Evolutionary conservation across 1,140 invertebrate genomes (phyloP).

Genomic region (Heliothis subflexa): DNA sequence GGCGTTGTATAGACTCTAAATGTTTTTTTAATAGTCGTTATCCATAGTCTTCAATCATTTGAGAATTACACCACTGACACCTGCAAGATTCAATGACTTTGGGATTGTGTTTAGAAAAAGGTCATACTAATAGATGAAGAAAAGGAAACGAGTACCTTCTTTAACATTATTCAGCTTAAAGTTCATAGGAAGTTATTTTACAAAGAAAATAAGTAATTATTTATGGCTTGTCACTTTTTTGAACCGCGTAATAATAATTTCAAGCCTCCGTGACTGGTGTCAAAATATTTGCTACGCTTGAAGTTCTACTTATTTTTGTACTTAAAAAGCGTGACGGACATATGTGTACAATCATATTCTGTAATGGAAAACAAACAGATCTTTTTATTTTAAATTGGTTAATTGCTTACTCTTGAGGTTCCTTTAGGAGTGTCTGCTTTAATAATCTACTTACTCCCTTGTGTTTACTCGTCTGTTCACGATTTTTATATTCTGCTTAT

Average conservation of each 20-base stretch:
- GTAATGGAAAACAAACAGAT: slow-evolving; percentile 29
- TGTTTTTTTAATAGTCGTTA: slow-evolving; percentile 39
- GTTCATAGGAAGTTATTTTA: neutral
- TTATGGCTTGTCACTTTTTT: neutral
- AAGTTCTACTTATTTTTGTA: slow-evolving; percentile 23
- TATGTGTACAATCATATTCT: slow-evolving; percentile 20
- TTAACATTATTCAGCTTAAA: neutral
- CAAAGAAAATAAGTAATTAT: neutral
- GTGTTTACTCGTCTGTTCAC: neutral
- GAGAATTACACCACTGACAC: slow-evolving; percentile 6
- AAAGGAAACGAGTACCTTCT: neutral
- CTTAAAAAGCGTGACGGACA: slow-evolving; percentile 34
- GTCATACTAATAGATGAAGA: neutral
- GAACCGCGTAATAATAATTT: neutral
- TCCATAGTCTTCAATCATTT: slow-evolving; percentile 21
- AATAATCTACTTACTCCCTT: neutral
- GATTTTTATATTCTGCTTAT: too few relatives aligned
- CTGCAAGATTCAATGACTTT: slow-evolving; percentile 5
- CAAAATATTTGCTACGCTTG: slow-evolving; percentile 12
- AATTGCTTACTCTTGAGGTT: slow-evolving; percentile 17
- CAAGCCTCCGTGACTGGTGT: neutral
- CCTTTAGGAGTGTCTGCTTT: slow-evolving; percentile 4
- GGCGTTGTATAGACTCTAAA: slow-evolving; percentile 39
- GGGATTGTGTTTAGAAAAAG: neutral
- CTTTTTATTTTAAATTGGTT: slow-evolving; percentile 22